A percentile compares a stretch with the other conserved stretches of the same genome.
phyloP scores from a whole-genome alignment of 2,113 vertebrate species.

The Columba livia region DNA sequence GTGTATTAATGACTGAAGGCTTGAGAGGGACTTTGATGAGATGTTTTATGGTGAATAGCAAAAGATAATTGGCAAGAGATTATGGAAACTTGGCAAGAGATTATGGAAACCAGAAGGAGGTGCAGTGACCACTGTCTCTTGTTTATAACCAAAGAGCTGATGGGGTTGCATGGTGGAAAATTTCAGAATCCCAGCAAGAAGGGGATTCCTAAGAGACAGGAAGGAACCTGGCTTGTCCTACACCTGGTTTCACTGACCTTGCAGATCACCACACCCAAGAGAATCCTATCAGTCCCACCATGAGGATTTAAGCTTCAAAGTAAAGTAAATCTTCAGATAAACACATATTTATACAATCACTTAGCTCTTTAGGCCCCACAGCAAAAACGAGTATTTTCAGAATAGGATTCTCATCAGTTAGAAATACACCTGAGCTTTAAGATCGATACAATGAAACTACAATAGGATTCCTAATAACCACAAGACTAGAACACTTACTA shows the following conservation, averaged over 20 bases:
- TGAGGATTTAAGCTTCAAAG: neutral
- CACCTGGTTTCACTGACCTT: neutral
- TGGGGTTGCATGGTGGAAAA: neutral
- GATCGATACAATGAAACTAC: neutral
- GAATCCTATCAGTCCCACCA: neutral
- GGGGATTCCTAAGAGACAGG: neutral
- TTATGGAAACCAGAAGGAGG: neutral
- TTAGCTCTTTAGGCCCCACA: neutral
- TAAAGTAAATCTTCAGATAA: neutral
- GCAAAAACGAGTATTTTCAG: neutral
- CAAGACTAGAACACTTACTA: neutral
- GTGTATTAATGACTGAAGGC: neutral
- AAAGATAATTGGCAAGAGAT: neutral
- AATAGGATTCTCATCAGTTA: neutral
- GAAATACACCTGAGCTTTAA: neutral
- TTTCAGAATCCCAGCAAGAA: neutral
- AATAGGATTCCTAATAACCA: neutral
- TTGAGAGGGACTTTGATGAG: neutral
- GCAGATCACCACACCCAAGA: neutral
- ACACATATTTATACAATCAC: neutral
- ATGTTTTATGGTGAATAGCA: neutral
- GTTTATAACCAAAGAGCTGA: neutral
- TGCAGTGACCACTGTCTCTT: neutral
- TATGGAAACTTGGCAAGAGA: neutral
- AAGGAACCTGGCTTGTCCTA: neutral